phyloP scores from a whole-genome alignment of 2,888 invertebrate species.

The Lithophane leautieri region DNA sequence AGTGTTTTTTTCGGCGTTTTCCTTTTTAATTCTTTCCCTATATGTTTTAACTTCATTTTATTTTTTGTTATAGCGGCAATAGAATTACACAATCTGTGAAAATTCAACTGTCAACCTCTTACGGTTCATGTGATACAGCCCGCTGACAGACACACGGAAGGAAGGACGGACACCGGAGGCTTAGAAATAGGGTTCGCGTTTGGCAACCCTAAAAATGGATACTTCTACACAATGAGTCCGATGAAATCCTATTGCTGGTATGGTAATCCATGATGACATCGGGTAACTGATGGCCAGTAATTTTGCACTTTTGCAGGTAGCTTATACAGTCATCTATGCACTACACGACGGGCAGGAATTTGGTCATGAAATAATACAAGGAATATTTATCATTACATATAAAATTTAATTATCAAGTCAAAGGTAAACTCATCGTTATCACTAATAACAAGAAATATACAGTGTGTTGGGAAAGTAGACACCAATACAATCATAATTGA shows the following conservation, averaged over 20 bases:
- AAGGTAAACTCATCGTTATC: slow-evolving; percentile 81
- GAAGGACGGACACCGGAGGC: too few relatives aligned
- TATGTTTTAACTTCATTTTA: too few relatives aligned
- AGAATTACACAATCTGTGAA: too few relatives aligned
- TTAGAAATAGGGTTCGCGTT: too few relatives aligned
- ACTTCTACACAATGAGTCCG: background rate
- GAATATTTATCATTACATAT: slow-evolving; percentile 76
- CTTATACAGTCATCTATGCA: background rate
- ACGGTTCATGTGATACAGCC: too few relatives aligned
- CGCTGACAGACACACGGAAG: too few relatives aligned
- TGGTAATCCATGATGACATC: background rate
- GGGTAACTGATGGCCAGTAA: too few relatives aligned
- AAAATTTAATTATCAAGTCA: slow-evolving; percentile 87
- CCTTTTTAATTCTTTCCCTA: too few relatives aligned
- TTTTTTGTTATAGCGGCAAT: too few relatives aligned
- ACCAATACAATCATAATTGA: slow-evolving; percentile 70
- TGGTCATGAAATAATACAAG: slow-evolving; percentile 59
- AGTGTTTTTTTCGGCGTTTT: too few relatives aligned
- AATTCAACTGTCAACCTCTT: too few relatives aligned
- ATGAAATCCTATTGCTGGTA: background rate
- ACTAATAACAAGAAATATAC: slow-evolving; percentile 88
- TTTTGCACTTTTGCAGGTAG: background rate
- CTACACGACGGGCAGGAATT: background rate
- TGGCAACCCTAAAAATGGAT: background rate
- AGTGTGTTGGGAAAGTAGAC: slow-evolving; percentile 76